phyloP scores from a whole-genome alignment of 2,113 vertebrate species.

The Ictalurus furcatus region DNA sequence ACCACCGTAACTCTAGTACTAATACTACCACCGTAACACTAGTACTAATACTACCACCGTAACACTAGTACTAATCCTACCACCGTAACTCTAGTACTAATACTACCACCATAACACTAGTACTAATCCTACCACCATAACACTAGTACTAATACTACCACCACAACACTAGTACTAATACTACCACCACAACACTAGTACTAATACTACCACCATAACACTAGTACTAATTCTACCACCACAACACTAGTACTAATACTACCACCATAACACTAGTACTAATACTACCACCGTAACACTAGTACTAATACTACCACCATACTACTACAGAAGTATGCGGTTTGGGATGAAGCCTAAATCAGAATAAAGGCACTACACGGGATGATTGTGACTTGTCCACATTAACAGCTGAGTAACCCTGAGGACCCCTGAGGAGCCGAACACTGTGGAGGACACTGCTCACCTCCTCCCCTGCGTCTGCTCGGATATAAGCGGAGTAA shows the following conservation, averaged over 20 bases:
- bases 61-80: background rate
- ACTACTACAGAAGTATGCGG: background rate
- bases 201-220: no score
- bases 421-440: background rate
- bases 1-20: no score
- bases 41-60: background rate
- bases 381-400: background rate
- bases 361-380: no score
- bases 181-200: no score
- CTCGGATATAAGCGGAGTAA: slow-evolving; percentile 74
- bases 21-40: background rate
- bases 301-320: background rate
- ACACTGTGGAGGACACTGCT: background rate
- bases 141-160: background rate
- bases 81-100: background rate
- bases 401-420: background rate
- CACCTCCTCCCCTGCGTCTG: slow-evolving; percentile 74
- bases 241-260: no score
- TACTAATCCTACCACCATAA: background rate
- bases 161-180: no score
- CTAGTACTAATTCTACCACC: no score
- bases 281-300: background rate
- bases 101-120: background rate
- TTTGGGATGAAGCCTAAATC: background rate
- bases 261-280: background rate